Percentiles rank a stretch among this genome's conserved stretches.
Evolutionary conservation across 2,113 vertebrate species (phyloP).

Genomic region (Callopanchax toddi): DNA sequence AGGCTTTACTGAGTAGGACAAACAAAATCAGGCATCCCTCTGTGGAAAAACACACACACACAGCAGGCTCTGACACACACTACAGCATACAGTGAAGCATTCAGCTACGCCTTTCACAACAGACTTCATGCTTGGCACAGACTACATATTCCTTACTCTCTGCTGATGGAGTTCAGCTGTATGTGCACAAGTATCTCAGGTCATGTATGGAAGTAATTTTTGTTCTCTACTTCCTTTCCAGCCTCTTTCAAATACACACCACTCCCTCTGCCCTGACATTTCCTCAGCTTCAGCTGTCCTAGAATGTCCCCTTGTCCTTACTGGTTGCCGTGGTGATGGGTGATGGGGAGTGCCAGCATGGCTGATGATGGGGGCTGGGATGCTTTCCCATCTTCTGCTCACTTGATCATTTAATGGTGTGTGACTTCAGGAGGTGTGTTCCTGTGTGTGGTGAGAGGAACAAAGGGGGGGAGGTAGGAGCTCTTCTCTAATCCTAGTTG

Average conservation of each 20-base stretch:
- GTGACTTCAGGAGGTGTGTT: slow-evolving; percentile 22
- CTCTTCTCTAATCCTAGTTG: slow-evolving; percentile 33
- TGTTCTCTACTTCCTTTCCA: neutral
- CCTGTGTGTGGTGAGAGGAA: slow-evolving; percentile 20
- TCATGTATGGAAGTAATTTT: neutral
- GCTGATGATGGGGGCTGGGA: slow-evolving; percentile 52
- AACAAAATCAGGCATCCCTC: too few relatives aligned
- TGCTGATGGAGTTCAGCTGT: slow-evolving; percentile 14
- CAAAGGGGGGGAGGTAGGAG: neutral
- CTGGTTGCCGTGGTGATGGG: slow-evolving; percentile 49
- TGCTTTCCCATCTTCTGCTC: slow-evolving; percentile 34
- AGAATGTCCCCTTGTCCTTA: slow-evolving; percentile 23
- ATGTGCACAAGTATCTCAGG: slow-evolving; percentile 4
- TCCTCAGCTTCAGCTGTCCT: slow-evolving; percentile 30
- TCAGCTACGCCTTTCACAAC: slow-evolving; percentile 27
- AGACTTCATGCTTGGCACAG: slow-evolving; percentile 39
- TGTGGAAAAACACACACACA: too few relatives aligned
- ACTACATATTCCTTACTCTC: slow-evolving; percentile 4
- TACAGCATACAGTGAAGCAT: slow-evolving; percentile 15
- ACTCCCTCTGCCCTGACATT: slow-evolving; percentile 10
- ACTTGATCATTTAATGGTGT: slow-evolving; percentile 31
- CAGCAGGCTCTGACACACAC: slow-evolving; percentile 3
- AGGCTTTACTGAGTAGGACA: slow-evolving; percentile 20
- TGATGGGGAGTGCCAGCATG: slow-evolving; percentile 35
- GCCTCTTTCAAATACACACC: slow-evolving; percentile 1